phyloP scores from a whole-genome alignment of 2,888 invertebrate species.

The Dryobotodes eremita region DNA sequence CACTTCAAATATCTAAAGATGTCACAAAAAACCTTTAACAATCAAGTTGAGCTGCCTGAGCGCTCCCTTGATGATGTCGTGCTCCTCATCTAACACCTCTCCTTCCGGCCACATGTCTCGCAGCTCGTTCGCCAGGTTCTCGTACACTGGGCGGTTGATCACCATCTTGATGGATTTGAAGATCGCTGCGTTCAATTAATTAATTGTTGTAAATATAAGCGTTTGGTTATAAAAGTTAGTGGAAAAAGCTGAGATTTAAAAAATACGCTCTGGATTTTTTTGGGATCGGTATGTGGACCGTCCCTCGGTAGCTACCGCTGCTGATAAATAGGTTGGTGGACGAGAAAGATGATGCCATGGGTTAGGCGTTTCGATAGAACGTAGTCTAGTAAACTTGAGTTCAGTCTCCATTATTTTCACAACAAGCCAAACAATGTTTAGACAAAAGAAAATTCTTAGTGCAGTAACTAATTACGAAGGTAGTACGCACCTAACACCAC shows the following conservation, averaged over 20 bases:
- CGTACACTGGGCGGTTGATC: conserved; percentile 66
- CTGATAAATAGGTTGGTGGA: neutral
- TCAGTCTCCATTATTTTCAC: neutral
- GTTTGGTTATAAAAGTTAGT: neutral
- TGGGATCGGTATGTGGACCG: neutral
- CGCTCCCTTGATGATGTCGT: conserved; percentile 62
- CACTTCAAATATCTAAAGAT: neutral
- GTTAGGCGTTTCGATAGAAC: neutral
- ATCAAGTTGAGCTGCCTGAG: conserved; percentile 66
- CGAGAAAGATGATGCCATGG: neutral
- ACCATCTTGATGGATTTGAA: conserved; percentile 72
- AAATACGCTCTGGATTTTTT: neutral
- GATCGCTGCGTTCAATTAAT: conserved; percentile 57
- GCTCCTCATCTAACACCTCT: conserved; percentile 63
- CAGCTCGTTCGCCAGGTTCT: conserved; percentile 71
- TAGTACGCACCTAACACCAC: conserved; percentile 64
- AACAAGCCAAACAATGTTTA: neutral
- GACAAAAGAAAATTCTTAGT: neutral
- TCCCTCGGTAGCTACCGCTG: neutral
- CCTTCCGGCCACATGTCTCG: conserved; percentile 74
- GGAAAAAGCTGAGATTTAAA: too few relatives aligned
- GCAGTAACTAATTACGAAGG: neutral
- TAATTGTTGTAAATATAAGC: neutral
- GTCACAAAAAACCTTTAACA: conserved; percentile 46
- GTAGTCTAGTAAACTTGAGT: neutral